Evolutionary conservation across 2,888 invertebrate species (phyloP), one percentile per base, ranked within the genome.

Genomic region (Chorisops tibialis): DNA sequence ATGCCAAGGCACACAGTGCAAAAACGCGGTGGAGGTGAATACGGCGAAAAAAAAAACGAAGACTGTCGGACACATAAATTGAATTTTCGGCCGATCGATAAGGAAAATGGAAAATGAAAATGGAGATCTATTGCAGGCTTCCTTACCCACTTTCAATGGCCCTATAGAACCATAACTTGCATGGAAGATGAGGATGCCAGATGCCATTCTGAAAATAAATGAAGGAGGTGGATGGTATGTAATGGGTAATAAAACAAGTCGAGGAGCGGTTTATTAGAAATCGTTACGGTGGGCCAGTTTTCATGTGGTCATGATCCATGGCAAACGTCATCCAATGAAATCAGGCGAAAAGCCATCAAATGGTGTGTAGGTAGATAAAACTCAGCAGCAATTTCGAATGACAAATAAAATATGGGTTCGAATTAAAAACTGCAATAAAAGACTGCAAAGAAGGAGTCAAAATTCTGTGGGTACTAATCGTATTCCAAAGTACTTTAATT

Each of bases 41-140:
- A 11, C 54, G 18, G 43, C 11, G 45, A 59, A 39, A 48, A 47
- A 54, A 47, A 43, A 64, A 59, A 47, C 54, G 54, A 59, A 56
- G 59, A 62, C 54, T 49, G 38, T 54, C 56, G 54, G 62, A 58
- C 47, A 64, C 62, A 64, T 64, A 64, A 64, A 64, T 64, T 64
- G 59, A 64, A 62, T 64, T 64, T 62, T 54, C 54, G 37, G 52
- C 62, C 64, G 62, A 64, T 64, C 62, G 59, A 18, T 24, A 48
- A 54, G 21, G 52, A 39, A 54, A 63, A 63, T 61, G 60, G 59
- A 63, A 63, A 60, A 54, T 54, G 52, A 56, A 56, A 56, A 45
- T 45, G 43, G 58, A 61, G 56, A 61, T 49, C 51, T 37, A 49
- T 22, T 35, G 22, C 30, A 43, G 21, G n/a, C 18, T 54, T 35